phyloP scores from a whole-genome alignment of 1,140 invertebrate species.

The Heterodera carotae region DNA sequence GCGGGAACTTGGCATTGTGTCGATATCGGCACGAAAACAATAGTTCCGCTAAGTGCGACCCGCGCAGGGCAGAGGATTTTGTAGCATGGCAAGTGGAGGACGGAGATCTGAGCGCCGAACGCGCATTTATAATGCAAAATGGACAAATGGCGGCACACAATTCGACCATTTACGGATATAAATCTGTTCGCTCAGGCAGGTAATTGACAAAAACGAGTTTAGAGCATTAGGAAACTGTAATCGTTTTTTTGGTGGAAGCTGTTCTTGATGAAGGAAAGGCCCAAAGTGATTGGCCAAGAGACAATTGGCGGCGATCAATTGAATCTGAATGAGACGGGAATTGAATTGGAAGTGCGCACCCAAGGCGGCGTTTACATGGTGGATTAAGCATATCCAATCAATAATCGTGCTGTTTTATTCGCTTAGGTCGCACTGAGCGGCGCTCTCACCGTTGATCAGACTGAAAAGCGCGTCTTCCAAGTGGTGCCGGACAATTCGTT shows the following conservation, averaged over 20 bases:
- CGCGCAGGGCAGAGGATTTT: conserved; percentile 44
- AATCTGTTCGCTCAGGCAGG: conserved; percentile 39
- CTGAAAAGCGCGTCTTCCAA: conserved; percentile 10
- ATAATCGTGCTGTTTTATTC: background rate
- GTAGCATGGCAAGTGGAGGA: conserved; percentile 47
- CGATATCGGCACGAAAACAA: conserved; percentile 9
- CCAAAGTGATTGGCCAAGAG: conserved; percentile 37
- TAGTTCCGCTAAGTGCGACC: conserved; percentile 42
- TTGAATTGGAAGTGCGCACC: conserved; percentile 30
- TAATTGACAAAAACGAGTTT: background rate
- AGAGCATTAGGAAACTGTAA: background rate
- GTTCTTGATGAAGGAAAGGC: conserved; percentile 44
- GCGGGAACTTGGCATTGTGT: conserved; percentile 42
- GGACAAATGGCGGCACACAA: background rate
- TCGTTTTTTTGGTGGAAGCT: conserved; percentile 44
- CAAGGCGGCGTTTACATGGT: conserved; percentile 57
- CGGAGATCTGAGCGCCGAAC: conserved; percentile 28
- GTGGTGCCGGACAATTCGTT: conserved; percentile 51
- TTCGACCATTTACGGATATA: conserved; percentile 30
- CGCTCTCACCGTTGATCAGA: background rate
- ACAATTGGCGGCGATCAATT: conserved; percentile 13
- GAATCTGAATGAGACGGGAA: conserved; percentile 26
- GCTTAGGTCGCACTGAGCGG: conserved; percentile 66
- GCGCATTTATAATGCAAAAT: background rate
- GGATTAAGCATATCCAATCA: conserved; percentile 67